A percentile compares a stretch with the other conserved stretches of the same genome.
Conservation (phyloP, 2,888 invertebrate genomes). For the Dendrolimus pini region DNA sequence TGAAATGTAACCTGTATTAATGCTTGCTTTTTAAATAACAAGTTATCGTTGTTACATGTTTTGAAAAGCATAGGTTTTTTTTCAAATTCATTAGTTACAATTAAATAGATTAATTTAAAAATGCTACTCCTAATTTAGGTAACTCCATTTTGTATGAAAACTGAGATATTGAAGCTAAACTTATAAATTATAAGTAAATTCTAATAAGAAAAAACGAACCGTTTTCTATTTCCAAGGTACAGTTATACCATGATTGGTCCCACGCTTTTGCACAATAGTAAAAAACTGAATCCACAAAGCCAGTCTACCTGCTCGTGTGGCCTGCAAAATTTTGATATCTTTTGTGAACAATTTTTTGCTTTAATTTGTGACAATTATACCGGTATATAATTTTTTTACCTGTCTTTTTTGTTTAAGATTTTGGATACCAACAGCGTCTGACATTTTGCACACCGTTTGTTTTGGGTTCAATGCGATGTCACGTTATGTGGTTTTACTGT, state of each 20-base stretch:
- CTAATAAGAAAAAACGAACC: neutral
- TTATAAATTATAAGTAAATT: too few species aligned
- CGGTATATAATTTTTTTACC: conserved; percentile 76
- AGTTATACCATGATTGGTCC: conserved; percentile 64
- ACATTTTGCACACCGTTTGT: conserved; percentile 68
- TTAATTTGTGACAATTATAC: conserved; percentile 77
- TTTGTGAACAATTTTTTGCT: conserved; percentile 69
- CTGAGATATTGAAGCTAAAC: too few species aligned
- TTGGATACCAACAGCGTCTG: conserved; percentile 43
- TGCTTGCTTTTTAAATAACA: too few species aligned
- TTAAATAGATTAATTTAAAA: too few species aligned
- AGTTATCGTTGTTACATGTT: conserved; percentile 1
- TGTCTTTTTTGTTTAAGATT: conserved; percentile 52
- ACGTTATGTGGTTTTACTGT: conserved; percentile 47
- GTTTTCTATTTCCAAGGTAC: conserved; percentile 29
- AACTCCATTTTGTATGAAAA: too few species aligned
- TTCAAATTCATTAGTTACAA: conserved; percentile 5
- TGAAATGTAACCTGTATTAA: too few species aligned
- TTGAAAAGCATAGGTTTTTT: conserved; percentile 1
- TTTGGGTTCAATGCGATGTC: conserved; percentile 42
- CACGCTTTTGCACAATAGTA: conserved; percentile 73
- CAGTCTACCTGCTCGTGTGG: conserved; percentile 74
- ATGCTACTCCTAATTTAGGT: too few species aligned
- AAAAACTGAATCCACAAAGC: conserved; percentile 51
- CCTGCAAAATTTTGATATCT: conserved; percentile 76